Percentiles rank a stretch among this genome's conserved stretches.
These are phyloP conservation scores for Typhlomys cinereus DNA, from an alignment of 2,113 vertebrate species.

Conservation along the genomic window DNA sequence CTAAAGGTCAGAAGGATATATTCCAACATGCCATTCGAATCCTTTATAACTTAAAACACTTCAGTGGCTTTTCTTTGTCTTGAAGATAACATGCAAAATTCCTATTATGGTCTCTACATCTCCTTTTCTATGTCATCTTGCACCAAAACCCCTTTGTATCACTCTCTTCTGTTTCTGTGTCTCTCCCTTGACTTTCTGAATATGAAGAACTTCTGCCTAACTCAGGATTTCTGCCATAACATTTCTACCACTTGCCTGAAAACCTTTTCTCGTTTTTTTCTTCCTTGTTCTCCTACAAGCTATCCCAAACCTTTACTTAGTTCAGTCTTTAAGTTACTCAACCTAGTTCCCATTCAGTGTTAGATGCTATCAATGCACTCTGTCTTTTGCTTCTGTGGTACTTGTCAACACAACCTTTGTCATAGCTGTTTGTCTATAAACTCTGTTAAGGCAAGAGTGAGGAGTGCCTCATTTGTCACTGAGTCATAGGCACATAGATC, in stretches of 20 bases:
- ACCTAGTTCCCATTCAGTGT: background rate
- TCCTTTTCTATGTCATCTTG: background rate
- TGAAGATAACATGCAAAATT: background rate
- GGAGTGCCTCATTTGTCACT: background rate
- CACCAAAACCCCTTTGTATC: background rate
- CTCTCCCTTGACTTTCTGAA: background rate
- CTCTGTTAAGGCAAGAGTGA: background rate
- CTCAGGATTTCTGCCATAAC: background rate
- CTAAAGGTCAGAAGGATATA: background rate
- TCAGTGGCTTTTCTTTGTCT: background rate
- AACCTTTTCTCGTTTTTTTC: background rate
- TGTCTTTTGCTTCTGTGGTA: background rate
- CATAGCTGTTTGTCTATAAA: background rate
- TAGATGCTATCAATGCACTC: background rate
- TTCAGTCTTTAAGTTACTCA: background rate
- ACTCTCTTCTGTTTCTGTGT: background rate
- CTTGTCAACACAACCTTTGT: background rate
- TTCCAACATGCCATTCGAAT: background rate
- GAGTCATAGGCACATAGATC: background rate
- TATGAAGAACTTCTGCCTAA: background rate
- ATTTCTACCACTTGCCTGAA: background rate
- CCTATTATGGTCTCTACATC: background rate
- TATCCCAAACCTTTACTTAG: background rate
- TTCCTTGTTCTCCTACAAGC: background rate
- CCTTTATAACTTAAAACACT: background rate